Percentiles rank a stretch among this genome's conserved stretches.
Evolutionary conservation across 2,888 invertebrate genomes (phyloP).

Genomic region (Cataglyphis cursor): DNA sequence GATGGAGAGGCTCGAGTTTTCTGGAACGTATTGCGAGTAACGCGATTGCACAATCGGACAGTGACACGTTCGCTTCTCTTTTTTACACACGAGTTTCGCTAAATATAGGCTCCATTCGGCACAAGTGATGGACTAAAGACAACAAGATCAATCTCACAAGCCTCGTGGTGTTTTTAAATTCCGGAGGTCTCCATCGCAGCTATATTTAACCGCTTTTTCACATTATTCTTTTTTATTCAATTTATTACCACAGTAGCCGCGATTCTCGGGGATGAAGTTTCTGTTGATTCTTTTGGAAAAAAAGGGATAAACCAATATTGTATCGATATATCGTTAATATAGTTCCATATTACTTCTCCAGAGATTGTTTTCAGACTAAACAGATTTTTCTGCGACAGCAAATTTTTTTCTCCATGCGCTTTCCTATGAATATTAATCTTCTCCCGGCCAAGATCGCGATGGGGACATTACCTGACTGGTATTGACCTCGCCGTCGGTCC

Average conservation of each 20-base stretch:
- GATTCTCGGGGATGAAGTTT: constrained; percentile 6
- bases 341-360: neutral
- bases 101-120: constrained; percentile 65
- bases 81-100: constrained; percentile 72
- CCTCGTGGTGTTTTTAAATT: constrained; percentile 31
- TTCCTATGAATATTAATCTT: neutral
- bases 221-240: constrained; percentile 28
- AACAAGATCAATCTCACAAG: constrained; percentile 42
- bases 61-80: constrained; percentile 70
- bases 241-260: neutral
- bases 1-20: constrained; percentile 63
- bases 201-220: constrained; percentile 46
- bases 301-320: neutral
- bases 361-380: neutral
- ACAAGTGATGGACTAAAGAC: constrained; percentile 60
- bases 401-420: neutral
- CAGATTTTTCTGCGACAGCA: neutral
- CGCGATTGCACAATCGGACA: constrained; percentile 74
- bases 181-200: constrained; percentile 32
- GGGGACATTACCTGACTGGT: constrained; percentile 85
- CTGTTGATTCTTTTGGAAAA: neutral
- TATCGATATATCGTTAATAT: neutral
- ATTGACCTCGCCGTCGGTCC: constrained; percentile 90
- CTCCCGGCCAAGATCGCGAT: neutral
- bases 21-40: constrained; percentile 65